These are phyloP conservation scores for Chondrosia reniformis DNA, from an alignment of 37 sponge, comb jelly and placozoan genomes.

Conservation along the genomic window DNA sequence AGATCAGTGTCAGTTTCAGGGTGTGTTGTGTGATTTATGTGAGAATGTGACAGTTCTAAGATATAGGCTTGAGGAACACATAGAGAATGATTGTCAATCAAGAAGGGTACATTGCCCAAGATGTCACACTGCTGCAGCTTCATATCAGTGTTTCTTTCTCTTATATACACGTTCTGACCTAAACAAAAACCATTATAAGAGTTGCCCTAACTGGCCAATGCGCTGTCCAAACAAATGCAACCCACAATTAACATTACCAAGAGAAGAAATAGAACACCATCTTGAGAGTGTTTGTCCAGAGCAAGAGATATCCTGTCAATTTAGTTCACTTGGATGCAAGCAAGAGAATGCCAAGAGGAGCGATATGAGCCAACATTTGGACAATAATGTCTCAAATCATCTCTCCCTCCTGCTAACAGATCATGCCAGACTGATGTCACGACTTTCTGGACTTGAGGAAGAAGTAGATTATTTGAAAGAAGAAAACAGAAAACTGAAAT, in stretches of 20 bases:
- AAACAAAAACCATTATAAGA: neutral
- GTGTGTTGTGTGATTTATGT: no score
- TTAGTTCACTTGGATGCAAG: constrained; percentile 3
- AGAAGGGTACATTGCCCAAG: neutral
- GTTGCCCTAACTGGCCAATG: constrained; percentile 2
- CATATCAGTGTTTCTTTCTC: no score
- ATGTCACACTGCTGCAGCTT: no score
- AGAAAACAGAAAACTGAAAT: no score
- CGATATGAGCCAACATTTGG: neutral
- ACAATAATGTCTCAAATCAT: neutral
- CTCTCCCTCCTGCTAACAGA: neutral
- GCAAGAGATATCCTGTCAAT: neutral
- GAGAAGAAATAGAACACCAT: neutral
- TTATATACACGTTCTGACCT: neutral
- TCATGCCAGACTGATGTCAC: neutral
- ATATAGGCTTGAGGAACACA: neutral
- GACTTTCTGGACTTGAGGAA: neutral
- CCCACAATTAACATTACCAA: neutral
- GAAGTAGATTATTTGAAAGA: neutral
- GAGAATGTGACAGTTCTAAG: neutral
- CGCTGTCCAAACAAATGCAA: neutral
- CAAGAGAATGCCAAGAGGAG: neutral
- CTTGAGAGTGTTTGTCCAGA: neutral
- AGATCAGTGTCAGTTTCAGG: no score
- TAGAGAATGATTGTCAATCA: neutral